Percentiles rank a stretch among this genome's conserved stretches.
Evolutionary conservation across 1,140 invertebrate genomes (phyloP).

Genomic region (Leptopilina clavipes): DNA sequence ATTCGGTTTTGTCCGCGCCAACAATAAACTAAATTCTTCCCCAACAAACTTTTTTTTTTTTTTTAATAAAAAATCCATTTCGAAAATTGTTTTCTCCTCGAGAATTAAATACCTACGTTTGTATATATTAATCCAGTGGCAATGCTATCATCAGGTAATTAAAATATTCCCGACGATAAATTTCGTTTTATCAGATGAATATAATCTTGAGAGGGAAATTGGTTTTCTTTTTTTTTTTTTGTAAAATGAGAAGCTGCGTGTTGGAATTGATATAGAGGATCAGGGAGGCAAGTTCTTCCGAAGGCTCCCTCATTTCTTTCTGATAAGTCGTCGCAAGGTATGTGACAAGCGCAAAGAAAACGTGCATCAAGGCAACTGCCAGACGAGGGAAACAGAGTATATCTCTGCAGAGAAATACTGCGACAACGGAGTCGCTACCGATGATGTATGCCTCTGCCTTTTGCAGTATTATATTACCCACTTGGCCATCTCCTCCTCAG

Average conservation of each 20-base stretch:
- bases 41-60: no score
- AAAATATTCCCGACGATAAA: not conserved
- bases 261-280: not conserved
- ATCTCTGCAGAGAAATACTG: slow-evolving; percentile 12
- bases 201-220: not conserved
- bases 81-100: no score
- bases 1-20: slow-evolving; percentile 39
- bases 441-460: slow-evolving; percentile 14
- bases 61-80: no score
- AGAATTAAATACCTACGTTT: not conserved
- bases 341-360: slow-evolving; percentile 1
- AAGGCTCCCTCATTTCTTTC: slow-evolving; percentile 11
- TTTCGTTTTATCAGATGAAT: not conserved
- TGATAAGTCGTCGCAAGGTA: not conserved
- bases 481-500: not conserved
- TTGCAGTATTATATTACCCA: slow-evolving; percentile 21
- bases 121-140: not conserved
- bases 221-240: not conserved
- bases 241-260: not conserved
- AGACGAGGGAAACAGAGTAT: not conserved
- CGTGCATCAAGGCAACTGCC: slow-evolving; percentile 5
- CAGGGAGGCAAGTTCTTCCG: slow-evolving; percentile 17
- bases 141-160: not conserved
- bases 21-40: no score
- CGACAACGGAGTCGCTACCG: slow-evolving; percentile 23